phyloP scores from a whole-genome alignment of 2,888 invertebrate species.

The Zaprionus obscuricornis region DNA sequence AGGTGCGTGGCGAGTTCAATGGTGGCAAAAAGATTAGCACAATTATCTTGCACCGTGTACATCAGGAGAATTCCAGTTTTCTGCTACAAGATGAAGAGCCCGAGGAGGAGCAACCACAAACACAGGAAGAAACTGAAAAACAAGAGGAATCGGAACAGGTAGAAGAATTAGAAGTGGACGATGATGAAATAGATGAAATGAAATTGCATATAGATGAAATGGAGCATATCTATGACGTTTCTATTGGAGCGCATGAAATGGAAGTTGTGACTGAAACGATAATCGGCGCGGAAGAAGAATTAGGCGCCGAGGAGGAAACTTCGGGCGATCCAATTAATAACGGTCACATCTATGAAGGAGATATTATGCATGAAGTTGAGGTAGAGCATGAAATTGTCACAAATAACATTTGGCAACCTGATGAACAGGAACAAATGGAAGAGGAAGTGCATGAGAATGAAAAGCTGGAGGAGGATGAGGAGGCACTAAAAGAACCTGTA shows the following conservation, averaged over 20 bases:
- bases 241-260: slow-evolving; percentile 36
- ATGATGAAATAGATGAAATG: not conserved
- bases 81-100: slow-evolving; percentile 9
- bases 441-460: slow-evolving; percentile 1
- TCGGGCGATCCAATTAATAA: slow-evolving; percentile 31
- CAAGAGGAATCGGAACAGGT: slow-evolving; percentile 10
- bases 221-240: slow-evolving; percentile 40
- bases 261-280: slow-evolving; percentile 57
- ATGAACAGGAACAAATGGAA: too few species aligned
- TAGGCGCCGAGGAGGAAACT: slow-evolving; percentile 38
- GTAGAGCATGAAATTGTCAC: too few species aligned
- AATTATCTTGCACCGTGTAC: slow-evolving; percentile 58
- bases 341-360: slow-evolving; percentile 36
- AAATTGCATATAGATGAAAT: not conserved
- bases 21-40: slow-evolving; percentile 67
- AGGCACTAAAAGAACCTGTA: slow-evolving; percentile 9
- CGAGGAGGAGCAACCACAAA: slow-evolving; percentile 13
- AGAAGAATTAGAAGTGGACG: slow-evolving; percentile 11
- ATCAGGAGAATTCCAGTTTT: slow-evolving; percentile 49
- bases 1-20: slow-evolving; percentile 53
- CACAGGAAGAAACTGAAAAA: slow-evolving; percentile 8
- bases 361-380: too few species aligned
- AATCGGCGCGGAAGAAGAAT: slow-evolving; percentile 69
- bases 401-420: too few species aligned
- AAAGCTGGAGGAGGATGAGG: not conserved